Percentiles rank a stretch among this genome's conserved stretches.
phyloP scores from a whole-genome alignment of 2,888 invertebrate species.

The Pristionchus mayeri region DNA sequence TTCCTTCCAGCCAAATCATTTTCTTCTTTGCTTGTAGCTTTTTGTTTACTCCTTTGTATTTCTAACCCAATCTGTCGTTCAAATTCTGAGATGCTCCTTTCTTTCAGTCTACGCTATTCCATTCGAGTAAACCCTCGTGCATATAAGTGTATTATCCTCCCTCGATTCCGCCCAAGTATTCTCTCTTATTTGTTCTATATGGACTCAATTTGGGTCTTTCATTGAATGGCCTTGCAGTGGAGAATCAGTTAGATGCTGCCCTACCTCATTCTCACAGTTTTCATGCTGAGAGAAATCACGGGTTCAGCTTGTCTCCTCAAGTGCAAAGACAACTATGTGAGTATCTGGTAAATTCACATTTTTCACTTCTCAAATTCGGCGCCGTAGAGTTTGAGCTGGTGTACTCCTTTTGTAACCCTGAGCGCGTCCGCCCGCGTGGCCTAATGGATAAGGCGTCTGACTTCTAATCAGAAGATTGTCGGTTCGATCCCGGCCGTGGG shows the following conservation, averaged over 20 bases:
- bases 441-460: slow-evolving; percentile 75
- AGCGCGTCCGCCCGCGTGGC: slow-evolving; percentile 63
- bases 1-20: neutral
- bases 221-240: too few species aligned
- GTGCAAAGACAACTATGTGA: slow-evolving; percentile 49
- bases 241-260: slow-evolving; percentile 11
- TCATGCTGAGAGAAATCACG: neutral
- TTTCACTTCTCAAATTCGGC: neutral
- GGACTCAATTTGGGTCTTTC: neutral
- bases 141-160: slow-evolving; percentile 31
- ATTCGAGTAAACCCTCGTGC: neutral
- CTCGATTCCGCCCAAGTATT: neutral
- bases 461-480: slow-evolving; percentile 74
- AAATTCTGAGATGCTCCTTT: neutral
- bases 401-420: neutral
- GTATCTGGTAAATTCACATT: neutral
- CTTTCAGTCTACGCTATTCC: neutral
- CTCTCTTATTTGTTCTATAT: neutral
- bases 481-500: slow-evolving; percentile 66
- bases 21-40: neutral
- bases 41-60: slow-evolving; percentile 40
- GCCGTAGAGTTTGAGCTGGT: neutral
- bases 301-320: slow-evolving; percentile 35
- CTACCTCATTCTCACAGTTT: neutral
- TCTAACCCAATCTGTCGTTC: slow-evolving; percentile 38